Base-by-base conservation (phyloP, 2,888 invertebrate species). In the Callimorpha dominula region DNA sequence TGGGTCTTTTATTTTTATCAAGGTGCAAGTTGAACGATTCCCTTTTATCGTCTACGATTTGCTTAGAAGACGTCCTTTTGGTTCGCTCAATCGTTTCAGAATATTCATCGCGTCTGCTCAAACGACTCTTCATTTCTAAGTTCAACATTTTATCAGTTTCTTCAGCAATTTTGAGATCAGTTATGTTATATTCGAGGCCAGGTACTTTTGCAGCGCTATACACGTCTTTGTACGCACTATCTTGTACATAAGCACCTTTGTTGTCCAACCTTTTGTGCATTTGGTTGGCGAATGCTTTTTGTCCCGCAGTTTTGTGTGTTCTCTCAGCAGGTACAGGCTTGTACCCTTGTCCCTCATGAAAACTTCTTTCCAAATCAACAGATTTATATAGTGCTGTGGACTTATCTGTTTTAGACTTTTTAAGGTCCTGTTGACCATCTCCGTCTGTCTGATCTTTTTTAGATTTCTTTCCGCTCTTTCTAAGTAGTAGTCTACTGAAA, bases 401-500 rank as follows among this genome's bases (percentile, higher is more conserved):
- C 81, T 93, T 94, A 0, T 95, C 94, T 14, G 91, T 91, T 85
- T 94, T 94, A 40, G 91, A 87, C 82, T 94, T 92, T 79, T 93
- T 96, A 4, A 92, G 87, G 71, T 95, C 95, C 68, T 91, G 90
- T 70, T 92, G 91, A 52, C 91, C 88, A 54, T 94, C 96, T 20
- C 93, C 94, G 62, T 95, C 95, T 0, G 90, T 91, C 74, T 91
- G 93, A 54, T 96, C 96, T 74, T 96, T 95, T 82, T 97, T 96
- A 76, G 97, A 97, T 89, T 97, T 97, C 87, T 97, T 97, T 50
- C 97, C 97, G 72, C 97, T 97, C 84, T 97, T 97, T 81, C 97
- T 96, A 62, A 97, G 95, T 64, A 97, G 95, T 71, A 97, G 90
- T 78, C 97, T 96, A 73, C 97, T 97, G 87, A 97, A 97, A 89